Conservation (phyloP, 2,888 invertebrate genomes). For the Drosophila histrio region DNA sequence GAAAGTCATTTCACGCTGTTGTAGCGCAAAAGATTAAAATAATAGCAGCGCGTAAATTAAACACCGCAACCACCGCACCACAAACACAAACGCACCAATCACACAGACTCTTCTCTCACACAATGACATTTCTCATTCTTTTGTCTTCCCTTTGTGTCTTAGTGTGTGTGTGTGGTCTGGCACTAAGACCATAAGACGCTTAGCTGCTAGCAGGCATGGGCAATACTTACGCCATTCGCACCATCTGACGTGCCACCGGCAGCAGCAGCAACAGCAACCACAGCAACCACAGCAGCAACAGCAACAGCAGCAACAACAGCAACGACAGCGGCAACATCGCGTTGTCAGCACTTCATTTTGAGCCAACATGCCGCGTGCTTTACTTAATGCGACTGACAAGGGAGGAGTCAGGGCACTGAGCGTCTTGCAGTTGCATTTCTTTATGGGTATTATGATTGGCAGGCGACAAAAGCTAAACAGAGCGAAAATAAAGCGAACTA, state of each 20-base stretch:
- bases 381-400: conserved; percentile 66
- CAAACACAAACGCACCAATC: conserved; percentile 44
- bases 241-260: conserved; percentile 46
- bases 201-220: conserved; percentile 56
- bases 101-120: conserved; percentile 26
- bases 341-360: conserved; percentile 80
- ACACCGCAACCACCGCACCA: conserved; percentile 23
- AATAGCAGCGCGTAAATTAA: conserved; percentile 81
- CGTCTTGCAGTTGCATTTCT: conserved; percentile 44
- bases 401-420: conserved; percentile 15
- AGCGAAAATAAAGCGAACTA: not conserved
- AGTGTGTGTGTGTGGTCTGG: conserved; percentile 36
- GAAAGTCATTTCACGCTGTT: conserved; percentile 81
- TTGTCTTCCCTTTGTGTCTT: conserved; percentile 35
- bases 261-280: conserved; percentile 11
- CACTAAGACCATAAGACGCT: conserved; percentile 69
- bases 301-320: conserved; percentile 16
- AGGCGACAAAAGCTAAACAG: conserved; percentile 34
- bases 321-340: conserved; percentile 37
- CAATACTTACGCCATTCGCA: conserved; percentile 53
- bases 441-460: conserved; percentile 39
- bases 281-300: conserved; percentile 3
- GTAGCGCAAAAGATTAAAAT: conserved; percentile 81
- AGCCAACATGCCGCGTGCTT: conserved; percentile 73
- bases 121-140: conserved; percentile 37